Conservation (phyloP, 2,797 vertebrate genomes). For the Phaenicophaeus curvirostris region DNA sequence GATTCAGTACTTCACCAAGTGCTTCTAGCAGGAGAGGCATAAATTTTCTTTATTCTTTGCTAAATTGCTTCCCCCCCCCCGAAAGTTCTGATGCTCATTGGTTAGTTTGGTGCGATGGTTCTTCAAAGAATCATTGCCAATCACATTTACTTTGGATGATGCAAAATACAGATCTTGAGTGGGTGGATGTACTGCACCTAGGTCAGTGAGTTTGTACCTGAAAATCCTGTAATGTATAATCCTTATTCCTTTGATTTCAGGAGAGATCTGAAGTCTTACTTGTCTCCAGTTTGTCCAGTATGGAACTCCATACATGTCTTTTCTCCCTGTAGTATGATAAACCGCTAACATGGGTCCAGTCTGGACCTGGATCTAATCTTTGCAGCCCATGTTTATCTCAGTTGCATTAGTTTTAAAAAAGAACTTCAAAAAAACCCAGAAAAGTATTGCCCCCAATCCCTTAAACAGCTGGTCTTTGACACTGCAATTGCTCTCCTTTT, state of each 20-base stretch:
- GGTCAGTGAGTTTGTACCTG: background rate
- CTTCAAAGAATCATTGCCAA: background rate
- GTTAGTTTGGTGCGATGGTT: background rate
- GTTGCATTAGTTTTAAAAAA: background rate
- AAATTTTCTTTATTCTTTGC: background rate
- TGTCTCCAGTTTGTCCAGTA: background rate
- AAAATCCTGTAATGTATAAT: background rate
- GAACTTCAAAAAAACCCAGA: background rate
- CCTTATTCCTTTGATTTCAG: background rate
- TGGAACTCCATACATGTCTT: background rate
- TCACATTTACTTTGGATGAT: background rate
- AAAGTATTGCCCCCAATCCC: background rate
- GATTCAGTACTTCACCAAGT: constrained; percentile 15
- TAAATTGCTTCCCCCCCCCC: constrained; percentile 7
- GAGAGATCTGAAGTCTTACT: background rate
- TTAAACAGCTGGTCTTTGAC: background rate
- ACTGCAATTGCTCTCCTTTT: background rate
- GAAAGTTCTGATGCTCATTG: background rate
- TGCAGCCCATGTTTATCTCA: background rate
- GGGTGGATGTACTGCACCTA: background rate
- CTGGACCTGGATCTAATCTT: background rate
- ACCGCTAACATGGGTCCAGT: background rate
- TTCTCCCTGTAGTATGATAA: background rate
- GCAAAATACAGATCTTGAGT: background rate
- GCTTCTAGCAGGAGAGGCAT: background rate